phyloP scores from a whole-genome alignment of 2,888 invertebrate species.

The Lasioglossum malachurum region DNA sequence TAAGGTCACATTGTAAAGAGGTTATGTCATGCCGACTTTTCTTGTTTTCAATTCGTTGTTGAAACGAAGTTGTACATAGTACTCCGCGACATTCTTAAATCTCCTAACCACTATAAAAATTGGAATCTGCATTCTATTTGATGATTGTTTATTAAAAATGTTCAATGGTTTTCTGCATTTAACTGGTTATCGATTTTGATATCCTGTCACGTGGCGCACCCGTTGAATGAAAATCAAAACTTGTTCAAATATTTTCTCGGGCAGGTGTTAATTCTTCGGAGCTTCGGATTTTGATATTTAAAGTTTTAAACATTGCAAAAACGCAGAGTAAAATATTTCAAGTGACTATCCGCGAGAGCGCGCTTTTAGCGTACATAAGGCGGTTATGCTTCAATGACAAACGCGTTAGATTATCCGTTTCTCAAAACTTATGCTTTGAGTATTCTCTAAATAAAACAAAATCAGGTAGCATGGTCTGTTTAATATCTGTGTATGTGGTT shows the following conservation, averaged over 20 bases:
- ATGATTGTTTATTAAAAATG: slow-evolving; percentile 2
- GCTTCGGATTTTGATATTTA: background rate
- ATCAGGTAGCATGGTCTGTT: background rate
- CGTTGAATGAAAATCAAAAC: background rate
- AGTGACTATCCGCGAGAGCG: background rate
- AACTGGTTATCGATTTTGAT: background rate
- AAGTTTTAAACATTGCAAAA: background rate
- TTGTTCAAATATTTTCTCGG: background rate
- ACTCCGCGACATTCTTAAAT: background rate
- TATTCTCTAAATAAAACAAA: background rate
- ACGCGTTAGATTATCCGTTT: background rate
- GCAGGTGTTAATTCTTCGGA: background rate
- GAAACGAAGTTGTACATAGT: background rate
- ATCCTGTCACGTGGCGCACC: background rate
- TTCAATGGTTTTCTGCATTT: slow-evolving; percentile 5
- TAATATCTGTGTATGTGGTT: background rate
- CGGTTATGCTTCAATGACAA: background rate
- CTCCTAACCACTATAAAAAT: background rate
- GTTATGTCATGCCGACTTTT: slow-evolving; percentile 75
- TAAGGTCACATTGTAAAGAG: slow-evolving; percentile 66
- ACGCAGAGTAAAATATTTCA: background rate
- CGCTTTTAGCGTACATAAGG: background rate
- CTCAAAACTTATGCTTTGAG: background rate
- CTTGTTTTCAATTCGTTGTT: slow-evolving; percentile 14
- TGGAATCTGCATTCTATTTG: background rate